Evolutionary conservation across 2,888 invertebrate genomes (phyloP).

Genomic region (Adelognathus sp.): DNA sequence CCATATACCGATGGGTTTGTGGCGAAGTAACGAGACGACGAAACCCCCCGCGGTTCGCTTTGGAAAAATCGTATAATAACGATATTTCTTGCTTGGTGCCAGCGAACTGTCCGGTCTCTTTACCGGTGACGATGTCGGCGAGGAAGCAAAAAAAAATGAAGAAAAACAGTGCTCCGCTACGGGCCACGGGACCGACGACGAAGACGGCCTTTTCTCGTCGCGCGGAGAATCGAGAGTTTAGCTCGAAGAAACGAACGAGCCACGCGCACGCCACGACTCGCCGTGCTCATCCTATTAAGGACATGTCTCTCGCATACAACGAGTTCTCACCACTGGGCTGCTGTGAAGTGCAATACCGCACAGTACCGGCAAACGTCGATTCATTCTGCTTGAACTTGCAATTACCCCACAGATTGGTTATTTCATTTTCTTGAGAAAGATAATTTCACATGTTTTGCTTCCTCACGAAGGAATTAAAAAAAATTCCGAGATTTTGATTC

Average conservation of each 20-base stretch:
- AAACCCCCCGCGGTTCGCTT: conserved; percentile 32
- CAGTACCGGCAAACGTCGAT: conserved; percentile 10
- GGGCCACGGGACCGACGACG: conserved; percentile 37
- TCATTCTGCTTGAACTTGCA: not conserved
- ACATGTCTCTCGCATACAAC: conserved; percentile 46
- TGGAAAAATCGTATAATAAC: conserved; percentile 53
- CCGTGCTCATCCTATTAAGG: conserved; percentile 52
- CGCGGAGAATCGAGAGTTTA: conserved; percentile 34
- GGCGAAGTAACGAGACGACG: conserved; percentile 26
- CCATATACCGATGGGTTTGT: conserved; percentile 16
- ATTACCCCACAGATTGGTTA: not conserved
- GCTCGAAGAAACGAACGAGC: conserved; percentile 54
- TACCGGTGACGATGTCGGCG: not conserved
- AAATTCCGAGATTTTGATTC: no score
- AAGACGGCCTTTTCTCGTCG: conserved; percentile 28
- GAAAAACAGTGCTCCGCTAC: conserved; percentile 1
- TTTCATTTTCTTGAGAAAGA: conserved; percentile 40
- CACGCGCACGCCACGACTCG: conserved; percentile 30
- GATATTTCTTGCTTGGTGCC: conserved; percentile 24
- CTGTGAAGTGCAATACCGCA: conserved; percentile 25
- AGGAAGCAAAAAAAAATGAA: conserved; percentile 12
- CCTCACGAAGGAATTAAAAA: no score
- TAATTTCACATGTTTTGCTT: not conserved
- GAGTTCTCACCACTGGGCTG: conserved; percentile 50
- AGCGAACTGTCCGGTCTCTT: conserved; percentile 28